Base-by-base conservation (phyloP, 2,888 invertebrate genomes). In the Drosophila mimica region DNA sequence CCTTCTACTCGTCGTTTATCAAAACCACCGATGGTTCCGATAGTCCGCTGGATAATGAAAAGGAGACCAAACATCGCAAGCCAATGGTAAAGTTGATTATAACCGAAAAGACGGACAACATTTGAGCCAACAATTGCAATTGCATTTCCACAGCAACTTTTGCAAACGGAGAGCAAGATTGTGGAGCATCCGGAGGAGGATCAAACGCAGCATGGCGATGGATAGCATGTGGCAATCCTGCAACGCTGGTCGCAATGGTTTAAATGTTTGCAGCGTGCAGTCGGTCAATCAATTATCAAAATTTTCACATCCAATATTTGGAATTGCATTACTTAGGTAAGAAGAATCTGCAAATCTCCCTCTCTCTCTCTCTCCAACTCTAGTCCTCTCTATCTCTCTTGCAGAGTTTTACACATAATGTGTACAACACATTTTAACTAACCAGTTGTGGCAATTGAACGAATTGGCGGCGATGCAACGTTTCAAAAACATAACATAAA, bases 1-100 rank as follows among this genome's bases (percentile, higher is more conserved):
- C 96, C 0, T 96, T 95, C 81, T 96, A 96, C 91, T 96, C 96
- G 0, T 96, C 96, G 0, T 95, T 96, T 86, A 94, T 96, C 60
- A 96, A 95, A 92, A 96, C 92, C 4, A 92, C 92, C 5, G 96
- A 96, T 63, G 95, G 93, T n/a, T 93, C 93, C 0, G 92, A 92
- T 43, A 92, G 92, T 70, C 91, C 89, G 13, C 91, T 90, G n/a
- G 92, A 92, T 56, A 91, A 83, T 48, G 92, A 93, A 0, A 93
- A 92, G 67, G 89, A 92, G 3, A 71, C 81, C 9, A 92, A 85
- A 40, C 81, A 83, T 49, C 80, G 86, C 46, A 90, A 89, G 70
- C 76, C 83, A 17, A 91, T 91, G 74, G 89, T 91, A 74, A 57
- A 5, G 9, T 17, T 13, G 0, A n/a, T 4, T 25, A 15, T 8